These are phyloP conservation scores for Pangasius mekongensis DNA, from an alignment of 2,797 vertebrate genomes.

Conservation along the genomic window DNA sequence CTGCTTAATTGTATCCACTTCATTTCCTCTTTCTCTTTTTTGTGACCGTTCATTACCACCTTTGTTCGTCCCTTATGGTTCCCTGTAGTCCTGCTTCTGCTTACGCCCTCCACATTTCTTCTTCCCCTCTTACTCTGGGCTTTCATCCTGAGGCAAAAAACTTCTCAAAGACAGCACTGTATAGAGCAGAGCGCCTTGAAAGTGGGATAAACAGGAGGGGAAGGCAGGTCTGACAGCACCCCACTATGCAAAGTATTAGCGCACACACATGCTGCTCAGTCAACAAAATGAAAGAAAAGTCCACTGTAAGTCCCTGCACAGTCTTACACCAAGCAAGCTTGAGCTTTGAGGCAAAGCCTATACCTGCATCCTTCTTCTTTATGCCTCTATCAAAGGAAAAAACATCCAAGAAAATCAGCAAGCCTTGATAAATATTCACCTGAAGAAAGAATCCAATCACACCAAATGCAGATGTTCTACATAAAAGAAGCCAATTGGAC, in stretches of 20 bases:
- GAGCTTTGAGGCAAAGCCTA: neutral
- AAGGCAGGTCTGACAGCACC: conserved; percentile 13
- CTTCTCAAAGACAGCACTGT: conserved; percentile 59
- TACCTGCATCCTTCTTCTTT: conserved; percentile 16
- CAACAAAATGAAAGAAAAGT: conserved; percentile 22
- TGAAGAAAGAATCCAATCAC: conserved; percentile 17
- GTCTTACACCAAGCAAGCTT: conserved; percentile 13
- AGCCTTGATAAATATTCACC: conserved; percentile 29
- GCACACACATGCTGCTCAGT: neutral
- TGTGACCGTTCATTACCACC: neutral
- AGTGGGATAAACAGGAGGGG: conserved; percentile 53
- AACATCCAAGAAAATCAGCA: conserved; percentile 12
- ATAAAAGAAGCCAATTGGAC: conserved; percentile 10
- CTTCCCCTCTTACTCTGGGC: conserved; percentile 52
- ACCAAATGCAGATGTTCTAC: conserved; percentile 14
- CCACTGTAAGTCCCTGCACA: conserved; percentile 6
- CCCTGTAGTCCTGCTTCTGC: neutral
- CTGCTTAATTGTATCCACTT: neutral
- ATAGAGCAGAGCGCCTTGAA: conserved; percentile 51
- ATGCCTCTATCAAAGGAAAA: conserved; percentile 14
- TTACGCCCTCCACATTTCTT: conserved; percentile 30
- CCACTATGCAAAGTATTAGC: conserved; percentile 59
- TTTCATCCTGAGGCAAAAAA: conserved; percentile 73
- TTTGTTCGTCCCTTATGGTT: neutral
- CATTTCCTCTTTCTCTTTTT: neutral